Percentiles rank a stretch among this genome's conserved stretches.
These are phyloP conservation scores for Hephaestus fuliginosus DNA, from an alignment of 2,797 vertebrate species.

Conservation along the genomic window DNA sequence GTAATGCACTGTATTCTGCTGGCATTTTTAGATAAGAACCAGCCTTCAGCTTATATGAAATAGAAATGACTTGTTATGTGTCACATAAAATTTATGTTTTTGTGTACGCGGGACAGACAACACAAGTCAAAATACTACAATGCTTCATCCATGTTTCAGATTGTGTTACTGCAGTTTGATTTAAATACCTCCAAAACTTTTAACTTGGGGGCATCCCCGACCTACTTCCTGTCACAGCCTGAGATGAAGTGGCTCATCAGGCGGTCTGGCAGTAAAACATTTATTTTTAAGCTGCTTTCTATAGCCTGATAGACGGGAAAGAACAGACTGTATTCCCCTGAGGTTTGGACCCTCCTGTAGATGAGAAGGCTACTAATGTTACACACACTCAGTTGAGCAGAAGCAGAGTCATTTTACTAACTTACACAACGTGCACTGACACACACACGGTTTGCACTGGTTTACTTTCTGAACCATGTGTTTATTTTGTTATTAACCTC, in stretches of 20 bases:
- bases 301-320: constrained; percentile 35
- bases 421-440: neutral
- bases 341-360: constrained; percentile 46
- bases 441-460: neutral
- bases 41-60: neutral
- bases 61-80: neutral
- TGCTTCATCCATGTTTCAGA: constrained; percentile 10
- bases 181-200: constrained; percentile 42
- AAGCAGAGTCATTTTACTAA: constrained; percentile 46
- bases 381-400: constrained; percentile 37
- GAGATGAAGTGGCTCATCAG: constrained; percentile 38
- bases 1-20: neutral
- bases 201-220: constrained; percentile 54
- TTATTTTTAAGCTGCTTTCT: constrained; percentile 64
- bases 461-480: neutral
- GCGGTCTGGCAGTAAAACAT: constrained; percentile 45
- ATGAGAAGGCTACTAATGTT: constrained; percentile 60
- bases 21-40: neutral
- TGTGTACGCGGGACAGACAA: neutral
- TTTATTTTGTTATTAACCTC: neutral
- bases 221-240: constrained; percentile 53
- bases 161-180: constrained; percentile 36
- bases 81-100: constrained; percentile 1
- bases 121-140: constrained; percentile 1
- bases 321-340: constrained; percentile 47